These are phyloP conservation scores for Gastracanthus pulcherrimus DNA, from an alignment of 2,888 invertebrate species.

Conservation along the genomic window DNA sequence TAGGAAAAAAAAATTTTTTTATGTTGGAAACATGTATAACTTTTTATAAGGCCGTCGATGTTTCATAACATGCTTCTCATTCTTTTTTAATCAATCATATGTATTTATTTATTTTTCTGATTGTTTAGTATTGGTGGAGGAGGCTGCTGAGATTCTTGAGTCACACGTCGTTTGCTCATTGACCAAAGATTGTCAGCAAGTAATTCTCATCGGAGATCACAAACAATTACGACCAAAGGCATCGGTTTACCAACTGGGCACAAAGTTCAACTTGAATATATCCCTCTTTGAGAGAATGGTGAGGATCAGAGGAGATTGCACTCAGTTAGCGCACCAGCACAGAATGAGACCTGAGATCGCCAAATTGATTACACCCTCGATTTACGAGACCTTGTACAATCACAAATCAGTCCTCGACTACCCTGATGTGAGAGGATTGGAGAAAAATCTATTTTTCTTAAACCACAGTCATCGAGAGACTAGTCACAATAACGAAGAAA, in stretches of 20 bases:
- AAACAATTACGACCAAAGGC: slow-evolving; percentile 39
- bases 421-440: slow-evolving; percentile 25
- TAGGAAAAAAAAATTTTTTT: too few relatives aligned
- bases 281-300: slow-evolving; percentile 40
- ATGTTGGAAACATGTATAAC: too few relatives aligned
- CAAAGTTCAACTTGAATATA: slow-evolving; percentile 26
- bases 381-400: background rate
- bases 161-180: slow-evolving; percentile 22
- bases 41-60: too few relatives aligned
- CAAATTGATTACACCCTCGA: slow-evolving; percentile 4
- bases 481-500: slow-evolving; percentile 1
- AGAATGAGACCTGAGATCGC: slow-evolving; percentile 39
- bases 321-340: slow-evolving; percentile 18
- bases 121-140: slow-evolving; percentile 35
- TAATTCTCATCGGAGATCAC: slow-evolving; percentile 41
- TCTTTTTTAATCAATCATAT: too few relatives aligned
- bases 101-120: too few relatives aligned
- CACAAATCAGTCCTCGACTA: background rate
- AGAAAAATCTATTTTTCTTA: slow-evolving; percentile 29
- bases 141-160: slow-evolving; percentile 41
- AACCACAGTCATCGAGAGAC: slow-evolving; percentile 15
- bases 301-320: slow-evolving; percentile 16
- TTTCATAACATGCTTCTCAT: too few relatives aligned
- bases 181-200: slow-evolving; percentile 12
- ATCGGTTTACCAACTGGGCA: slow-evolving; percentile 32